phyloP scores from a whole-genome alignment of 2,888 invertebrate genomes.

The Clostera curtula region DNA sequence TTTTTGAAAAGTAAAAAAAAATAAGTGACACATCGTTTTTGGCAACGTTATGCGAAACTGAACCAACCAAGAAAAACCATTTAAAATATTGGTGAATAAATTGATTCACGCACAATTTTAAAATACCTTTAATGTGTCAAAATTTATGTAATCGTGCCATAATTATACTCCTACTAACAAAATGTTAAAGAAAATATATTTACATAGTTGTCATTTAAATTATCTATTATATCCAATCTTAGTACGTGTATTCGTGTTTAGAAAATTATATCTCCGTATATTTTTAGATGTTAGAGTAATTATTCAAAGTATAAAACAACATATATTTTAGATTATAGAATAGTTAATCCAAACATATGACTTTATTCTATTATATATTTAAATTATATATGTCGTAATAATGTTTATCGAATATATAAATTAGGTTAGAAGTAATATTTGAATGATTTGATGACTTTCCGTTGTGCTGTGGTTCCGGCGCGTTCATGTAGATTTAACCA shows the following conservation, averaged over 20 bases:
- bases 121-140: slow-evolving; percentile 21
- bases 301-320: slow-evolving; percentile 12
- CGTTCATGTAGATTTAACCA: slow-evolving; percentile 65
- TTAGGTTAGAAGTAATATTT: too few relatives aligned
- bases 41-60: too few relatives aligned
- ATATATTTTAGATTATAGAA: slow-evolving; percentile 19
- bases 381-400: slow-evolving; percentile 18
- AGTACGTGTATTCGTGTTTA: slow-evolving; percentile 17
- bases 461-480: slow-evolving; percentile 52
- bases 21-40: too few relatives aligned
- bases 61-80: too few relatives aligned
- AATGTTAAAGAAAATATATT: slow-evolving; percentile 1
- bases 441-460: slow-evolving; percentile 47
- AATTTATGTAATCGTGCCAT: slow-evolving; percentile 16
- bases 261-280: slow-evolving; percentile 7
- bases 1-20: too few relatives aligned
- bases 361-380: slow-evolving; percentile 11
- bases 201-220: slow-evolving; percentile 16
- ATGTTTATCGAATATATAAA: too few relatives aligned
- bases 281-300: slow-evolving; percentile 6
- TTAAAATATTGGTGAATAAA: too few relatives aligned
- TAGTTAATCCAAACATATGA: too few relatives aligned
- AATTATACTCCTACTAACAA: slow-evolving; percentile 4
- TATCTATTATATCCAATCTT: slow-evolving; percentile 10
- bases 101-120: slow-evolving; percentile 23